Conservation (phyloP, 2,113 vertebrate species). For the Corythoichthys haematopterus region DNA sequence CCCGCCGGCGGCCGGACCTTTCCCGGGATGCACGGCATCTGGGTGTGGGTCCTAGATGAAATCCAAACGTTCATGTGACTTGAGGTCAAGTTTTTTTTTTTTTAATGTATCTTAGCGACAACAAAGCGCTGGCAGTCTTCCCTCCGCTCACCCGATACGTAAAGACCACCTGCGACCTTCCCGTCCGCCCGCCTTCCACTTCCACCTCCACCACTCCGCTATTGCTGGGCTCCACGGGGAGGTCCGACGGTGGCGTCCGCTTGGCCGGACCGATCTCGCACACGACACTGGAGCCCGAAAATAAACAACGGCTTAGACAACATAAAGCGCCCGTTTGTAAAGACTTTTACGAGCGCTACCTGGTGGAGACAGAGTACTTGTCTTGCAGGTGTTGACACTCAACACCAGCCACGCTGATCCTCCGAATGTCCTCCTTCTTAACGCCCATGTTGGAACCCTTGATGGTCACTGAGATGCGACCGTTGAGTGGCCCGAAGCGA, state of each 20-base stretch:
- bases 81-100: no score
- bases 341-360: constrained; percentile 55
- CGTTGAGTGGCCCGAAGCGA: constrained; percentile 80
- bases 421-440: constrained; percentile 77
- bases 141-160: constrained; percentile 65
- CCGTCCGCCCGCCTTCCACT: constrained; percentile 49
- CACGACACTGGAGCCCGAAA: constrained; percentile 63
- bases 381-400: constrained; percentile 78
- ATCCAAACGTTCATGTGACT: background rate
- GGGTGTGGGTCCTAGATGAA: constrained; percentile 77
- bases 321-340: no score
- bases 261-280: constrained; percentile 64
- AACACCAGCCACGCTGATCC: constrained; percentile 77
- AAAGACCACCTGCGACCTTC: constrained; percentile 56
- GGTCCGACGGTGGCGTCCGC: constrained; percentile 14
- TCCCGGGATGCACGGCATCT: constrained; percentile 62
- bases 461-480: constrained; percentile 85
- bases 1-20: constrained; percentile 83
- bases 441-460: constrained; percentile 91
- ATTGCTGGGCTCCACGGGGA: constrained; percentile 13
- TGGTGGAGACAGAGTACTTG: constrained; percentile 87
- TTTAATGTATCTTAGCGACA: background rate
- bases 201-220: constrained; percentile 53
- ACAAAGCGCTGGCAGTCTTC: background rate
- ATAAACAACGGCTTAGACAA: background rate